These are phyloP conservation scores for Rotaria socialis DNA, from an alignment of 2,888 invertebrate genomes.

Conservation along the genomic window DNA sequence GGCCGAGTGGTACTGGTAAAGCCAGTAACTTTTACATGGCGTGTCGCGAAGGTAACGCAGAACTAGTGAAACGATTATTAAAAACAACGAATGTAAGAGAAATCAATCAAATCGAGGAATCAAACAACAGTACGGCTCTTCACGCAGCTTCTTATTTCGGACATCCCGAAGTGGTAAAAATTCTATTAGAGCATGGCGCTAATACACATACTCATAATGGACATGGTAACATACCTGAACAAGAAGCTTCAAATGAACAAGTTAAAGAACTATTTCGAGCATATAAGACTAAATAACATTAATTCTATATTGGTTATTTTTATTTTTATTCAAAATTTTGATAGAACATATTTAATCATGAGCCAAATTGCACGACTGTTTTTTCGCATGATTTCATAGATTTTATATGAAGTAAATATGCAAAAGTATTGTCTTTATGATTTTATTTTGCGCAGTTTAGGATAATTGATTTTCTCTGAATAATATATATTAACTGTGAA, in stretches of 20 bases:
- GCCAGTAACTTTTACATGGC: neutral
- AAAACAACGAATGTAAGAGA: neutral
- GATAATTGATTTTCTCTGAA: no score
- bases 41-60: neutral
- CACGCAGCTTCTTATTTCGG: neutral
- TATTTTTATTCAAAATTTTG: no score
- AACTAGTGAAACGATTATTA: neutral
- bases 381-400: no score
- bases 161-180: neutral
- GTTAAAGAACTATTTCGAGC: neutral
- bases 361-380: no score
- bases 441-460: no score
- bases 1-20: neutral
- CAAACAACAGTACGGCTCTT: conserved; percentile 12
- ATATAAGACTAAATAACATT: neutral
- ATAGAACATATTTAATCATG: no score
- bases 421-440: no score
- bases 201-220: neutral
- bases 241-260: neutral
- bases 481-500: no score
- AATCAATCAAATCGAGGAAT: neutral
- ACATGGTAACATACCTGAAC: neutral
- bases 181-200: neutral
- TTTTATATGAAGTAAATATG: no score
- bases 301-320: no score